Percentiles rank a stretch among this genome's conserved stretches.
Evolutionary conservation across 2,797 vertebrate genomes (phyloP).

Genomic region (Syncerus caffer): DNA sequence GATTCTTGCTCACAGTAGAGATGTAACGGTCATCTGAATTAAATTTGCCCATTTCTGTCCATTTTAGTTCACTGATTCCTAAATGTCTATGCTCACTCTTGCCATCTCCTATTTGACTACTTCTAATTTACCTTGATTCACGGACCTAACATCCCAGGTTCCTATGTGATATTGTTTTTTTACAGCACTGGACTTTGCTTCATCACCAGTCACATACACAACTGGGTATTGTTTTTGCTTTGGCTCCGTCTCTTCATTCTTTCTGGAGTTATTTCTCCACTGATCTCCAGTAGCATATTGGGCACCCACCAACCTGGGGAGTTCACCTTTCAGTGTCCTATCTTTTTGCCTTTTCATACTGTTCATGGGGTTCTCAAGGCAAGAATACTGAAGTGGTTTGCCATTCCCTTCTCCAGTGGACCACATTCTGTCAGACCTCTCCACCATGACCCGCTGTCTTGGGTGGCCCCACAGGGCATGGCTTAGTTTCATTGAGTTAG

Average conservation of each 20-base stretch:
- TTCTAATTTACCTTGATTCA: not conserved
- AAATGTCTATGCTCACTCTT: not conserved
- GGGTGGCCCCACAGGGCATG: not conserved
- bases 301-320: not conserved
- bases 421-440: not conserved
- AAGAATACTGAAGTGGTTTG: not conserved
- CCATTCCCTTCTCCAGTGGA: not conserved
- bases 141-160: not conserved
- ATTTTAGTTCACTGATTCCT: not conserved
- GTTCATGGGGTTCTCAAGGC: not conserved
- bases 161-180: not conserved
- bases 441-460: rapidly evolving
- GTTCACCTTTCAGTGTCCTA: not conserved
- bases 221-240: not conserved
- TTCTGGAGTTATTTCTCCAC: not conserved
- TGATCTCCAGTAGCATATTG: not conserved
- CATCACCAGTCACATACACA: not conserved
- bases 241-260: not conserved
- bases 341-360: not conserved
- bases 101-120: not conserved
- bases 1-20: not conserved
- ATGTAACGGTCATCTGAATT: not conserved
- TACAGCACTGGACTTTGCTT: not conserved
- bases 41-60: not conserved
- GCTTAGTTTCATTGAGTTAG: not conserved